These are phyloP conservation scores for Trachelus tabidus DNA, from an alignment of 2,888 invertebrate genomes.

Conservation along the genomic window DNA sequence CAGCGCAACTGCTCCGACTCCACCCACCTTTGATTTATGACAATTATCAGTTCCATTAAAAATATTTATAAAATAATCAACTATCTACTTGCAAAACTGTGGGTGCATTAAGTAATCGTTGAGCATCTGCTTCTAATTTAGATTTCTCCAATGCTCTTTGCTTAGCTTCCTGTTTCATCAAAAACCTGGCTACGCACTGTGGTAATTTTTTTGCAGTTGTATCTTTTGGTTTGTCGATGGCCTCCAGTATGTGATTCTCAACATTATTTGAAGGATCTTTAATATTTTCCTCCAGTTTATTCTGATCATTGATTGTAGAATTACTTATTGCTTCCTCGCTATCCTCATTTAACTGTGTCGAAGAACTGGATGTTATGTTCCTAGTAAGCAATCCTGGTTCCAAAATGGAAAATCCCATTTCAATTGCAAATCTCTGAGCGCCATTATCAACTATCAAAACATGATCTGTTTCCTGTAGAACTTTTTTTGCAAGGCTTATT, in stretches of 20 bases:
- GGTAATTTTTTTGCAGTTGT: slow-evolving; percentile 2
- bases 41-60: not conserved
- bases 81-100: not conserved
- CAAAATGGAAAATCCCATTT: slow-evolving; percentile 29
- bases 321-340: slow-evolving; percentile 9
- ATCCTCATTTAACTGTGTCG: slow-evolving; percentile 1
- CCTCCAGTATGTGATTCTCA: not conserved
- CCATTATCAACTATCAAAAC: slow-evolving; percentile 43
- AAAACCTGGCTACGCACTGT: not conserved
- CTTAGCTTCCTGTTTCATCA: not conserved
- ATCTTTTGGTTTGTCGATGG: not conserved
- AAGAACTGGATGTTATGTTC: not conserved
- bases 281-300: not conserved
- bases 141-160: not conserved
- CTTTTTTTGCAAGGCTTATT: slow-evolving; percentile 43
- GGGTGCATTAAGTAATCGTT: not conserved
- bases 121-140: not conserved
- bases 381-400: slow-evolving; percentile 17
- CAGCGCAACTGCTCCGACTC: slow-evolving; percentile 41
- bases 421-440: slow-evolving; percentile 35
- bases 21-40: slow-evolving; percentile 20
- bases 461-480: slow-evolving; percentile 41
- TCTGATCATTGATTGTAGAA: not conserved
- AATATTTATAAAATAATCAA: not conserved
- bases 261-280: not conserved